Conservation (phyloP, 2,888 invertebrate species). For the Azorinus chamasolen region DNA sequence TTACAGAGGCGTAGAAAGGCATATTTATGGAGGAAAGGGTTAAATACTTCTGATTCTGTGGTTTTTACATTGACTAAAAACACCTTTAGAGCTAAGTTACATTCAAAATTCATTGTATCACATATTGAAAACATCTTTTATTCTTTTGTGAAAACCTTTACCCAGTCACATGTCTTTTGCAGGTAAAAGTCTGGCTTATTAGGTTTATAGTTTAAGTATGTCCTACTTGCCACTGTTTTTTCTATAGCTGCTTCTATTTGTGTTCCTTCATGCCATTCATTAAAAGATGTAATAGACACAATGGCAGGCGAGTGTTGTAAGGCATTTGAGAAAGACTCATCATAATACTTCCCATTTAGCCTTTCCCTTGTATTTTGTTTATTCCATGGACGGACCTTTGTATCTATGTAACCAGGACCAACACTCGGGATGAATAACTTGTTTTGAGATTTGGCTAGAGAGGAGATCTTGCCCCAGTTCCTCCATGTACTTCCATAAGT, state of each 20-base stretch:
- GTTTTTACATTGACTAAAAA: too few relatives aligned
- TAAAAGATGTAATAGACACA: conserved; percentile 91
- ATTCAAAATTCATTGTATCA: too few relatives aligned
- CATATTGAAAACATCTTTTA: too few relatives aligned
- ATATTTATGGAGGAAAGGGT: too few relatives aligned
- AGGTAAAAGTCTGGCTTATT: conserved; percentile 89
- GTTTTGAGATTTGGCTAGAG: conserved; percentile 69
- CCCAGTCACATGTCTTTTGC: conserved; percentile 88
- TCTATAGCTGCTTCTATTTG: conserved; percentile 90
- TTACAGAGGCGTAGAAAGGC: too few relatives aligned
- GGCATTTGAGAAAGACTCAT: conserved; percentile 89
- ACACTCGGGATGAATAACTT: conserved; percentile 90
- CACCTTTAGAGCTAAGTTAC: too few relatives aligned
- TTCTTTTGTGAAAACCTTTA: too few relatives aligned
- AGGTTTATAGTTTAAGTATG: conserved; percentile 89
- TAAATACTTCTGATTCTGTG: too few relatives aligned
- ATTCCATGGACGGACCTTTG: conserved; percentile 89
- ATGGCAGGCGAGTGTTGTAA: conserved; percentile 88
- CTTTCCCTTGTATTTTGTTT: conserved; percentile 88
- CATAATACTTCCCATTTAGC: conserved; percentile 89
- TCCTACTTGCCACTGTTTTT: conserved; percentile 76
- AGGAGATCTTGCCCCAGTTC: conserved; percentile 76
- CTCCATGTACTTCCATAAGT: conserved; percentile 89
- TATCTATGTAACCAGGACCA: conserved; percentile 91
- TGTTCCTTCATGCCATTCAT: conserved; percentile 92